These are phyloP conservation scores for Zeus faber DNA, from an alignment of 2,113 vertebrate species.

Conservation along the genomic window DNA sequence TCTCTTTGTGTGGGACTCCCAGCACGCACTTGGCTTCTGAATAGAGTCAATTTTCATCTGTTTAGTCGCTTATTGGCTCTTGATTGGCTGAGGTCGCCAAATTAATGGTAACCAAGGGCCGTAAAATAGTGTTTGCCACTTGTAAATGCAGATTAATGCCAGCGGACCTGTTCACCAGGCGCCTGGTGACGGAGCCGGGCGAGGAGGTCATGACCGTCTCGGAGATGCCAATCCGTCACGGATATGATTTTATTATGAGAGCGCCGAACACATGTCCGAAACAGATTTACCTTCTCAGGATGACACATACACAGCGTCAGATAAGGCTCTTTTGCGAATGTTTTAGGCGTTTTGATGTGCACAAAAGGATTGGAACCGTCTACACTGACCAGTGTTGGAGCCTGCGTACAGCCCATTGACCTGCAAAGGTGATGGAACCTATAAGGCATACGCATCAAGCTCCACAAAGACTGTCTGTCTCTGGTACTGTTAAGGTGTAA, in stretches of 20 bases:
- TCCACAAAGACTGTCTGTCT: no score
- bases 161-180: constrained; percentile 26
- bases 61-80: constrained; percentile 81
- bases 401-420: no score
- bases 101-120: constrained; percentile 82
- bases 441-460: no score
- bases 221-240: neutral
- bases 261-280: neutral
- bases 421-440: no score
- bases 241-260: neutral
- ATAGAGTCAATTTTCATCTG: constrained; percentile 82
- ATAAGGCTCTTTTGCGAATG: no score
- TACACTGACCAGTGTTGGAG: no score
- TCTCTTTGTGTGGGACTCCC: constrained; percentile 73
- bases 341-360: no score
- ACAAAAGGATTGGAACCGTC: no score
- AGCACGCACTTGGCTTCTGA: constrained; percentile 75
- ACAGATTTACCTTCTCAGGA: no score
- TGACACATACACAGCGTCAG: no score
- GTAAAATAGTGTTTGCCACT: constrained; percentile 81
- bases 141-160: constrained; percentile 82
- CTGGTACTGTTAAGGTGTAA: no score
- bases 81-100: constrained; percentile 82
- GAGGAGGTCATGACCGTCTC: constrained; percentile 11
- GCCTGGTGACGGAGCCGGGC: constrained; percentile 16